Conservation (phyloP, 2,797 vertebrate species). For the Aulostomus chinensis region DNA sequence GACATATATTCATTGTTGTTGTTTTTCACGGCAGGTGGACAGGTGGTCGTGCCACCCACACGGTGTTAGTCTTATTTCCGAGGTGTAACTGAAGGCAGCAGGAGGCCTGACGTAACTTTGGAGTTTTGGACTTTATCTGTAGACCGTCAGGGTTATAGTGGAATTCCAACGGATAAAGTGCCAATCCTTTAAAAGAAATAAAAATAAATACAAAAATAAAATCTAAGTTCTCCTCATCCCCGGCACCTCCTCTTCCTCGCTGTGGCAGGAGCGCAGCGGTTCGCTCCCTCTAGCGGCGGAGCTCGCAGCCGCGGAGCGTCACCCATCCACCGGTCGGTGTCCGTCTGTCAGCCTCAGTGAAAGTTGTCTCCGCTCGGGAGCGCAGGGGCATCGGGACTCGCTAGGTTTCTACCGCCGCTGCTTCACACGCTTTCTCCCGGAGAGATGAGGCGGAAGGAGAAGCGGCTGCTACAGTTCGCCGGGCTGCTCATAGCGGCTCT, state of each 20-base stretch:
- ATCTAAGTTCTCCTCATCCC: no score
- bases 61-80: constrained; percentile 1
- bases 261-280: background rate
- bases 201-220: no score
- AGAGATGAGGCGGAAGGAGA: constrained; percentile 91
- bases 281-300: constrained; percentile 55
- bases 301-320: constrained; percentile 23
- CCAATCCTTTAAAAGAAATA: no score
- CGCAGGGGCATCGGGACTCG: constrained; percentile 12
- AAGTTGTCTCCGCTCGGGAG: constrained; percentile 66
- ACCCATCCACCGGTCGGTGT: constrained; percentile 45
- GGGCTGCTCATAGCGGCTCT: constrained; percentile 88
- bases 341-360: constrained; percentile 46
- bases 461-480: constrained; percentile 89
- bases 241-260: no score
- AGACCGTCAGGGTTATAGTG: no score
- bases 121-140: no score
- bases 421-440: constrained; percentile 6
- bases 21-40: no score
- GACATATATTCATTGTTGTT: no score
- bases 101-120: background rate
- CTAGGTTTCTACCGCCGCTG: constrained; percentile 24
- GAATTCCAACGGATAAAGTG: no score
- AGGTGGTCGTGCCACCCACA: no score
- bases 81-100: constrained; percentile 38